Evolutionary conservation across 2,888 invertebrate species (phyloP).

Genomic region (Elgonia sp.): DNA sequence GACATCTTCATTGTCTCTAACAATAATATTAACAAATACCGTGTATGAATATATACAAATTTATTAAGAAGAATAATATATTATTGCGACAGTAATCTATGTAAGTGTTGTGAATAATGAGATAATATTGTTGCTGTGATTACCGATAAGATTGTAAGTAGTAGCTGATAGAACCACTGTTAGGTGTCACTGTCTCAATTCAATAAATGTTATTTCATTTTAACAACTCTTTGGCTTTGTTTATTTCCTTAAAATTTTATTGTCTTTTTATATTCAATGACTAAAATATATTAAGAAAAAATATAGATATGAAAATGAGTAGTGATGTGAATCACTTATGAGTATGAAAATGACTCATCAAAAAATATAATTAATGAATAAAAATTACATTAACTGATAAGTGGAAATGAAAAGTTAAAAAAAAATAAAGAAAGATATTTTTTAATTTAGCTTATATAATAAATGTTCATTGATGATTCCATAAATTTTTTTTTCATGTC

Average conservation of each 20-base stretch:
- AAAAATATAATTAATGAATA: too few relatives aligned
- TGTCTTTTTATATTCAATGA: too few relatives aligned
- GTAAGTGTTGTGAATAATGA: constrained; percentile 87
- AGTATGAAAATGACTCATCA: too few relatives aligned
- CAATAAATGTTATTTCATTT: constrained; percentile 87
- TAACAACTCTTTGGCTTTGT: constrained; percentile 75
- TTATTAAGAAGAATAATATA: constrained; percentile 85
- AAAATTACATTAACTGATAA: too few relatives aligned
- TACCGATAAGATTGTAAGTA: constrained; percentile 87
- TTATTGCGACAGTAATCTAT: constrained; percentile 86
- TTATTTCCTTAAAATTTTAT: too few relatives aligned
- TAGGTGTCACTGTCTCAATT: constrained; percentile 87
- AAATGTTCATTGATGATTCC: too few relatives aligned
- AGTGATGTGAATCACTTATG: too few relatives aligned
- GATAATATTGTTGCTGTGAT: constrained; percentile 87
- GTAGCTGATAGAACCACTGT: constrained; percentile 86
- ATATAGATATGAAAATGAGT: not conserved
- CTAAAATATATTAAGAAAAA: too few relatives aligned
- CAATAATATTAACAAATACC: constrained; percentile 84
- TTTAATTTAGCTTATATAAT: too few relatives aligned
- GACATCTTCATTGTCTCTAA: constrained; percentile 80
- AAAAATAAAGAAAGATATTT: too few relatives aligned
- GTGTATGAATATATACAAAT: constrained; percentile 85
- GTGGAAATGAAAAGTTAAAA: too few relatives aligned
- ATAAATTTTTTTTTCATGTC: too few relatives aligned